Percentiles rank a stretch among this genome's conserved stretches.
These are phyloP conservation scores for Amiota minor DNA, from an alignment of 2,888 invertebrate species.

Conservation along the genomic window DNA sequence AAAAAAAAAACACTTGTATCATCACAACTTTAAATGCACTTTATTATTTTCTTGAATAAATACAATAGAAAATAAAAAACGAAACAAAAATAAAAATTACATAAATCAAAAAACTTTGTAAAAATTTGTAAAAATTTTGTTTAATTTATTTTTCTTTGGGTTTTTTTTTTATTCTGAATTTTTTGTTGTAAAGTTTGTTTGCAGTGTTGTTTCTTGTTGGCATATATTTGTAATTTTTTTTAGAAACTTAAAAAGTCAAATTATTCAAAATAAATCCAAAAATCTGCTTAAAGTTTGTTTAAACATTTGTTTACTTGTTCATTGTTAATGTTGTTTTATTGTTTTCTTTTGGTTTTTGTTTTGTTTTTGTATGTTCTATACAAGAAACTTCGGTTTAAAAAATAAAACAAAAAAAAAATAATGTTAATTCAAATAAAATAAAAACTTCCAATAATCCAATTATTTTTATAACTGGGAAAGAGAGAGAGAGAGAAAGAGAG, in stretches of 20 bases:
- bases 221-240: constrained; percentile 31
- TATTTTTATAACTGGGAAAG: too few species aligned
- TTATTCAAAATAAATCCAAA: constrained; percentile 38
- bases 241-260: constrained; percentile 14
- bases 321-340: too few species aligned
- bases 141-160: background rate
- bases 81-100: constrained; percentile 41
- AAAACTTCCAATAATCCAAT: too few species aligned
- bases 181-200: constrained; percentile 41
- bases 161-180: constrained; percentile 4
- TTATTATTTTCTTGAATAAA: background rate
- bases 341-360: constrained; percentile 35
- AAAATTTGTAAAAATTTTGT: background rate
- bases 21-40: background rate
- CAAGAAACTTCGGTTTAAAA: background rate
- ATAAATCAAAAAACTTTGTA: constrained; percentile 27
- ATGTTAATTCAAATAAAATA: too few species aligned
- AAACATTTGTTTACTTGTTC: constrained; percentile 59
- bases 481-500: too few species aligned
- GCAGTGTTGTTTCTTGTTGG: constrained; percentile 53
- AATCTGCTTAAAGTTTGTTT: constrained; percentile 13
- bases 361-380: constrained; percentile 19
- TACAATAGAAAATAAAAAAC: background rate
- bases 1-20: background rate
- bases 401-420: too few species aligned